Evolutionary conservation across 2,113 vertebrate genomes (phyloP).

Genomic region (Cercopithecus mona): DNA sequence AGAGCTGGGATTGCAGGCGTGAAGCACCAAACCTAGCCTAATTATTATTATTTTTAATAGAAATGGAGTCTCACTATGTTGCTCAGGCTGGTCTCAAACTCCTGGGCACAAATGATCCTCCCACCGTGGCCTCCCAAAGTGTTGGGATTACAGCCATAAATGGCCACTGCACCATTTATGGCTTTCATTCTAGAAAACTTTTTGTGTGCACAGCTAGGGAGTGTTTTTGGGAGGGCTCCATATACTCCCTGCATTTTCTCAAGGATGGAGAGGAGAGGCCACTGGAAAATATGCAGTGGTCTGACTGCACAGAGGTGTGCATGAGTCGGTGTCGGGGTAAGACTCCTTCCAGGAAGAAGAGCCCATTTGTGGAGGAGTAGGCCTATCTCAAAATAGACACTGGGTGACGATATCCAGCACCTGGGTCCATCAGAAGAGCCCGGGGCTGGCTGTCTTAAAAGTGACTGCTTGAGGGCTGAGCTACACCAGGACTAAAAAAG

Average conservation of each 20-base stretch:
- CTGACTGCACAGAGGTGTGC: background rate
- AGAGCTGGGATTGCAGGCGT: too few relatives aligned
- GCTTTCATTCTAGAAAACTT: constrained; percentile 63
- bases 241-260: constrained; percentile 1
- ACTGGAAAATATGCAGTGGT: background rate
- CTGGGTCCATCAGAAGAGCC: background rate
- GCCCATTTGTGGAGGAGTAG: background rate
- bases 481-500: background rate
- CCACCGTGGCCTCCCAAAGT: too few relatives aligned
- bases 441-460: background rate
- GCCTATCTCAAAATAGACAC: background rate
- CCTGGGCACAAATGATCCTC: too few relatives aligned
- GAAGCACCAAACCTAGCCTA: too few relatives aligned
- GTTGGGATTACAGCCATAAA: too few relatives aligned
- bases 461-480: background rate
- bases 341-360: background rate
- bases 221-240: background rate
- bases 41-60: too few relatives aligned
- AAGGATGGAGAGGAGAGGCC: background rate
- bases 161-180: background rate
- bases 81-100: too few relatives aligned
- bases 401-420: background rate
- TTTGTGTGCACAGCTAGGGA: background rate
- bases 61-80: too few relatives aligned
- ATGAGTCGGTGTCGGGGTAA: background rate